Percentiles rank a stretch among this genome's conserved stretches.
Conservation (phyloP, 2,113 vertebrate species). For the Sylvilagus bachmani region DNA sequence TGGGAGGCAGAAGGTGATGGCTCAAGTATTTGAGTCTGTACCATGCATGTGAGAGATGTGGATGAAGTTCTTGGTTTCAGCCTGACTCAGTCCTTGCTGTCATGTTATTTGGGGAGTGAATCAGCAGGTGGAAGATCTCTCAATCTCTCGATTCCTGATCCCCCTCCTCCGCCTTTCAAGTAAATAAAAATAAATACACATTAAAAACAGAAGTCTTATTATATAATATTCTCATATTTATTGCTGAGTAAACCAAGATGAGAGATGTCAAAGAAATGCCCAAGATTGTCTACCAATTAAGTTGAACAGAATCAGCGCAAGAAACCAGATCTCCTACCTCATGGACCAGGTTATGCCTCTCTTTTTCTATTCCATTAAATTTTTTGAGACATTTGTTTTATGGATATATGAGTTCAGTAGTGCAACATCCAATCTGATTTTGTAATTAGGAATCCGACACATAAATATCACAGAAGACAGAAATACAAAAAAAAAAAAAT, state of each 20-base stretch:
- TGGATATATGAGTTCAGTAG: neutral
- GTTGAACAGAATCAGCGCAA: neutral
- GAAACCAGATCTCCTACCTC: neutral
- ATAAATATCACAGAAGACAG: neutral
- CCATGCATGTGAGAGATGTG: too few species aligned
- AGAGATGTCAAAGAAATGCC: neutral
- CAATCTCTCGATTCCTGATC: too few species aligned
- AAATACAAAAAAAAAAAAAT: neutral
- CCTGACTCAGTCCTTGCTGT: too few species aligned
- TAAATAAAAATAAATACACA: too few species aligned
- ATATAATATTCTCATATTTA: neutral
- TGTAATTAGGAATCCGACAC: neutral
- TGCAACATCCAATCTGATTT: slow-evolving; percentile 8
- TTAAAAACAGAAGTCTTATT: neutral
- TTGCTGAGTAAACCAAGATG: neutral
- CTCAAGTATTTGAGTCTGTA: too few species aligned
- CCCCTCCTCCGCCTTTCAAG: too few species aligned
- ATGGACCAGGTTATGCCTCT: neutral
- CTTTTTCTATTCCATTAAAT: slow-evolving; percentile 7
- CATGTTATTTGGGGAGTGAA: too few species aligned
- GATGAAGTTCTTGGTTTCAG: too few species aligned
- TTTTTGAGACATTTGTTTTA: neutral
- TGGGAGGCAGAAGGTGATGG: too few species aligned
- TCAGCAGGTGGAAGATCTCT: too few species aligned
- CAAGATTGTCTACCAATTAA: neutral